Conservation (phyloP, 2,113 vertebrate species). For the Nibea coibor region DNA sequence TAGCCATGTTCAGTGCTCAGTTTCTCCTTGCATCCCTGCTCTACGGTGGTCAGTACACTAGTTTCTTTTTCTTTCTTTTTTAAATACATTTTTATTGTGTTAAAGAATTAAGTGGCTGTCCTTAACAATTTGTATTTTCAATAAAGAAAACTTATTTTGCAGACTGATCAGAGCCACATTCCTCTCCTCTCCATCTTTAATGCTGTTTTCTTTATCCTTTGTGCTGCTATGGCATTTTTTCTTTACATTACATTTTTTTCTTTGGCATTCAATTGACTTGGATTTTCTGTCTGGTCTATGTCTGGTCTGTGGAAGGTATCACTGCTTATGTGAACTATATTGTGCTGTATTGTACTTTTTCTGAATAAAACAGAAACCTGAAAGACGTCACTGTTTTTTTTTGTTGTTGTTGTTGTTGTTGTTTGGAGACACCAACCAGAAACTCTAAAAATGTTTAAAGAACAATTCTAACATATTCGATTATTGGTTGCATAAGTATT, state of each 20-base stretch:
- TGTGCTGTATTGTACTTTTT: not conserved
- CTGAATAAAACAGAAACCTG: not conserved
- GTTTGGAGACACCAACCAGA: not conserved
- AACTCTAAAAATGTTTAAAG: not conserved
- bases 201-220: slow-evolving; percentile 7
- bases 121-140: slow-evolving; percentile 1
- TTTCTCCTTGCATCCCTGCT: too few species aligned
- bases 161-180: not conserved
- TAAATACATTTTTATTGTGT: not conserved
- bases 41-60: not conserved
- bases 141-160: not conserved
- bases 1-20: too few species aligned
- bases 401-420: too few species aligned
- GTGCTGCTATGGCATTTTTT: slow-evolving; percentile 15
- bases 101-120: not conserved
- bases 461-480: not conserved
- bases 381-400: not conserved
- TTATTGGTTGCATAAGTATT: not conserved
- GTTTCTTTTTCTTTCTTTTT: not conserved
- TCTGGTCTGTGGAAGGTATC: not conserved
- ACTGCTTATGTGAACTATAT: not conserved
- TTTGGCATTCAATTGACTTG: slow-evolving; percentile 2
- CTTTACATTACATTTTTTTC: too few species aligned
- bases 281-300: not conserved
- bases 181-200: not conserved